These are phyloP conservation scores for Agrotis clavis DNA, from an alignment of 2,888 invertebrate species.

Conservation along the genomic window DNA sequence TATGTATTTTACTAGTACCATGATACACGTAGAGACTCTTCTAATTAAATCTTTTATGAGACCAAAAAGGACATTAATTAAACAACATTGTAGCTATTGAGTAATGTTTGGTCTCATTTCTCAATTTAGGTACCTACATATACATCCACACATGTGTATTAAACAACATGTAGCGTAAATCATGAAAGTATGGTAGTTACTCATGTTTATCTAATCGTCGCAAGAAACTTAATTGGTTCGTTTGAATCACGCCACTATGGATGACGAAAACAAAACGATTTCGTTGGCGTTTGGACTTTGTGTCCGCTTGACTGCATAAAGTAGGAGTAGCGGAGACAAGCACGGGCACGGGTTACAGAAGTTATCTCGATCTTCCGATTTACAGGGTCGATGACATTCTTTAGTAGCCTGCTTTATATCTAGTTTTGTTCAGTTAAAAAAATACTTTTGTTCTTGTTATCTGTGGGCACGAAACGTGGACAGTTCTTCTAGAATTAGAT, in stretches of 20 bases:
- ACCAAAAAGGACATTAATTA: background rate
- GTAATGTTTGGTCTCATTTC: conserved; percentile 30
- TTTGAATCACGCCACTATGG: conserved; percentile 85
- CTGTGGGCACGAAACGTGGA: too few species aligned
- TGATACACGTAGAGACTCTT: too few species aligned
- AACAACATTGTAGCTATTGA: conserved; percentile 22
- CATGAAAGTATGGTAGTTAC: conserved; percentile 60
- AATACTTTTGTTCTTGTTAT: background rate
- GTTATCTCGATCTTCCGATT: conserved; percentile 65
- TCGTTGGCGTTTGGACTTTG: conserved; percentile 80
- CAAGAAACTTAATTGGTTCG: conserved; percentile 82
- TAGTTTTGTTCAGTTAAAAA: background rate
- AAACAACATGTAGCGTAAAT: conserved; percentile 60
- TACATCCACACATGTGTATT: background rate
- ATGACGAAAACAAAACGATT: conserved; percentile 80
- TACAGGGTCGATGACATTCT: conserved; percentile 64
- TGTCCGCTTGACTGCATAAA: conserved; percentile 55
- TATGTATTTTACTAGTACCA: background rate
- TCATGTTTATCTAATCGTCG: conserved; percentile 84
- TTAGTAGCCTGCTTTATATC: conserved; percentile 4
- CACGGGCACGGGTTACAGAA: conserved; percentile 62
- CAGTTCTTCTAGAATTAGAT: too few species aligned
- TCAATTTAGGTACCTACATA: background rate
- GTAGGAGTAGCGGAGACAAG: conserved; percentile 51
- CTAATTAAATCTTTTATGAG: too few species aligned